Evolutionary conservation across 2,113 vertebrate species (phyloP).

Genomic region (Trichomycterus rosablanca): DNA sequence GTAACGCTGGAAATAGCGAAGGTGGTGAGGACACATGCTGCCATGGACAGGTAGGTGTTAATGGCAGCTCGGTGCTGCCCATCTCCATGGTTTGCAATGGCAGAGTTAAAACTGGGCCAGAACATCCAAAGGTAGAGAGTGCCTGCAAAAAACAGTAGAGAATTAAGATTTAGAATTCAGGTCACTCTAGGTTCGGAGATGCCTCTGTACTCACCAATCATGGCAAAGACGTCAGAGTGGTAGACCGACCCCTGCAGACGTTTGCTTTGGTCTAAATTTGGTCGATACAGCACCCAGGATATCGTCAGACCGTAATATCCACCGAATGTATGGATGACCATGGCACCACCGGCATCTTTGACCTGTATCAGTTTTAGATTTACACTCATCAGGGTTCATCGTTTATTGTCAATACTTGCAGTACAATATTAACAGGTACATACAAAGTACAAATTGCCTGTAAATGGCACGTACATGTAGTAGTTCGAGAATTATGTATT

Average conservation of each 20-base stretch:
- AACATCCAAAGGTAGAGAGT: slow-evolving; percentile 95
- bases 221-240: slow-evolving; percentile 87
- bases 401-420: not conserved
- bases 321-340: slow-evolving; percentile 92
- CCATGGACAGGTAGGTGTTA: slow-evolving; percentile 87
- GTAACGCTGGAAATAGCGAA: slow-evolving; percentile 84
- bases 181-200: not conserved
- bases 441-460: too few species aligned
- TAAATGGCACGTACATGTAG: slow-evolving; percentile 82
- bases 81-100: slow-evolving; percentile 79
- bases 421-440: not conserved
- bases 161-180: not conserved
- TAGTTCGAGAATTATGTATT: slow-evolving; percentile 80
- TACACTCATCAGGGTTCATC: not conserved
- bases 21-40: slow-evolving; percentile 78
- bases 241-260: slow-evolving; percentile 76
- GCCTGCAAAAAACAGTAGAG: slow-evolving; percentile 61
- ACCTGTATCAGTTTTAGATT: slow-evolving; percentile 66
- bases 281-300: slow-evolving; percentile 83
- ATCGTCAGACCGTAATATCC: slow-evolving; percentile 90
- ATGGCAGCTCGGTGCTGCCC: slow-evolving; percentile 86
- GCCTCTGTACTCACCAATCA: slow-evolving; percentile 68
- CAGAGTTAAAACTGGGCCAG: slow-evolving; percentile 98
- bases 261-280: slow-evolving; percentile 78
- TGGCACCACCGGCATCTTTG: slow-evolving; percentile 89